Evolutionary conservation across 2,888 invertebrate species (phyloP), one percentile per base, ranked within the genome.

Genomic region (Pandemis cinnamomeana): DNA sequence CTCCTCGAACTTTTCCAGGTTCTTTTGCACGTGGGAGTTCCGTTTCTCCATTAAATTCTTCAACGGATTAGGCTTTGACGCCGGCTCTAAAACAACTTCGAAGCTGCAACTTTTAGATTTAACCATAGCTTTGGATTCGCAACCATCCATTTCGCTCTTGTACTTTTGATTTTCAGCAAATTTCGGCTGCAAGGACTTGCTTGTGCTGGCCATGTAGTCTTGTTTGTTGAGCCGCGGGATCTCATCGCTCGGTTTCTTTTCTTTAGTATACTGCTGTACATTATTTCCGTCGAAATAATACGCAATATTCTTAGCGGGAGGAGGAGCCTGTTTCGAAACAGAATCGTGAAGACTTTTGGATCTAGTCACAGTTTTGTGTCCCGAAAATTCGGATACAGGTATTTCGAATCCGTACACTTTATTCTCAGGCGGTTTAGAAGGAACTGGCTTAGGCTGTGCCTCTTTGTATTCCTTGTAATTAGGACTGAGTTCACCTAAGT

Each of bases 1-100:
- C 62, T 94, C 95, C 81, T 95, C 95, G 75, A 96, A 96, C 81
- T 96, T 95, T 70, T 95, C 95, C 46, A 96, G 83, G 86, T 96
- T 96, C 79, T 95, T 94, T 77, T 94, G 91, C 0, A 95, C 94
- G 67, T 95, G 94, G 0, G 94, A 94, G 73, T 90, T 91, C 8
- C 93, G 81, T 81, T 94, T 95, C 63, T 94, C 94, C 86, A 91
- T 91, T 4, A 94, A 78, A 83, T 92, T 92, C 77, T 92, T 94
- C 1, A 94, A 78, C 0, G 93, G 93, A 76, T 93, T 93, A 0
- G 94, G 94, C 78, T 94, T 94, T 0, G 93, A 92, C 0, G 94
- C 93, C 0, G 94, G 93, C 79, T 95, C 94, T 79, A 95, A 80
- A 0, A 95, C 92, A 0, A 95, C 95, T 84, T 95, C 95, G 63